Evolutionary conservation across 2,888 invertebrate genomes (phyloP), one percentile per base, ranked within the genome.

Genomic region (Amblyteles armatorius): DNA sequence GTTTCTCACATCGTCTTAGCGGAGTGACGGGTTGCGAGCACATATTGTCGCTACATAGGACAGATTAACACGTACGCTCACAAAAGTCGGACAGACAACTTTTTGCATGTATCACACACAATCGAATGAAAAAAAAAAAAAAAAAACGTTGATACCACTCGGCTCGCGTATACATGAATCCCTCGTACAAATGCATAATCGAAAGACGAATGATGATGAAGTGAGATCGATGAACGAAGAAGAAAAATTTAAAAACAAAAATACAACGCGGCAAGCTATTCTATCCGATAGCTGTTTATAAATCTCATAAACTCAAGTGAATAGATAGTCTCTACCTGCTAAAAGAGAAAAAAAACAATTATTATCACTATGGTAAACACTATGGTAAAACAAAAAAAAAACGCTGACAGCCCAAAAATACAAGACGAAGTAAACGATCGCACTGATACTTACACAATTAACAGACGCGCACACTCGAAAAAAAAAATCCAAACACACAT

Each of bases 121-220:
- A 73, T 44, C 11, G 44, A 85, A 87, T 22, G 48, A 40, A 29
- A 73, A 78, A 22, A 36, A 65, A 86, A 73, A 29, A 67, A 79
- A 76, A 81, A 29, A 67, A 79, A 36, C 69, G 63, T 82, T 83
- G 82, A 82, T 84, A 69, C 82, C 89, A 91, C 89, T 91, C 90
- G 91, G 91, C 91, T 92, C 88, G 88, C 90, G 90, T 92, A 73
- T 44, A 26, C 26, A 60, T 88, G 89, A 89, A 90, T 88, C 91
- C 91, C 90, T 91, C 91, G 92, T 91, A 91, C 91, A 92, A 92
- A 89, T 88, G 90, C 89, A 90, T 90, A 88, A 92, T 90, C 90
- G 91, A 92, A 91, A 86, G 89, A 67, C 74, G 86, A 80, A 85
- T 60, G 76, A 77, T 26, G 57, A 74, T 60, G 78, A 57, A 72